Base-by-base conservation (phyloP, 1,140 invertebrate genomes). In the Saccostrea glomerata region DNA sequence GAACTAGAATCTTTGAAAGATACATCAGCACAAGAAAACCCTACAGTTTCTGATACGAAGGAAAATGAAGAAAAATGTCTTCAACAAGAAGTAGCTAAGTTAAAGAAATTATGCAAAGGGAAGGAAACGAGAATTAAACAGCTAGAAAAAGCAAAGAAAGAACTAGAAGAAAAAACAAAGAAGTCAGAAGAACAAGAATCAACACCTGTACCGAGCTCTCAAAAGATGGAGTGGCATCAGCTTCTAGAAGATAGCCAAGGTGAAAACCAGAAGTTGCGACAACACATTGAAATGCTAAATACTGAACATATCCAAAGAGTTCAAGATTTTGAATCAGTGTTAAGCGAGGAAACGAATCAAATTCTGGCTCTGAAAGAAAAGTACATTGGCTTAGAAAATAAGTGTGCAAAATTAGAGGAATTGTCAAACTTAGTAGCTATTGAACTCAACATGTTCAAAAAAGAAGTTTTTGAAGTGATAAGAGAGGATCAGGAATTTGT, bases 81-180 rank as follows among this genome's bases (percentile, higher is more conserved):
- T 47, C 17, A 84, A 56, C 40, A 54, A 55, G 84, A 85, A 47
- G 2, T 56, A 60, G 7, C 17, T 60, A 85, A 85, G 20, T 36
- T 85, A 20, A 58, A 85, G 60, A 85, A 25, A 63, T 20, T 85
- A 23, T 85, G 84, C 84, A 85, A 85, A 85, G 84, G 84, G 20
- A 85, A 85, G 25, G 89, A 90, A 1, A 84, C 87, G 11, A 90
- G 86, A 86, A 84, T 84, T 15, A 77, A 70, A 55, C 83, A 90
- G 58, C 47, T 90, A 36, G 84, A 90, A 54, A 20, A 54, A 25
- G 30, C 85, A 23, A 83, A 73, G 47, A 84, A 60, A 47, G 30
- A 73, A 13, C 11, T 86, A n/a, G 77, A 90, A 47, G 89, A 86
- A 60, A 84, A 77, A 40, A 15, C 5, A 13, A 30, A 30, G 25